Base-by-base conservation (phyloP, 2,888 invertebrate genomes). In the Rhogogaster chlorosoma region DNA sequence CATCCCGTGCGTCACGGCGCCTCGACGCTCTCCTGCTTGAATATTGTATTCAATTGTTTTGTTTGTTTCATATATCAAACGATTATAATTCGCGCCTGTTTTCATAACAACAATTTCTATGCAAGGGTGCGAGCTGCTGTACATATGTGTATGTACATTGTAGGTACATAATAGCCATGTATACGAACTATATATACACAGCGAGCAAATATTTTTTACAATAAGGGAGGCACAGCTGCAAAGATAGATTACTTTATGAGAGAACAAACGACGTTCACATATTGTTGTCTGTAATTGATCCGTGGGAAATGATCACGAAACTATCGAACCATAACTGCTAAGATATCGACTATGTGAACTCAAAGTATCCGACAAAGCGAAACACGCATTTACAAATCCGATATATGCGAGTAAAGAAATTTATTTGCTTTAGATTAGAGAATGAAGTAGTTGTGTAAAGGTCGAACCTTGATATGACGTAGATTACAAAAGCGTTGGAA, bases 1-100 rank as follows among this genome's bases (percentile, higher is more conserved):
- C 80, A 61, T 61, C 77, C 29, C 77, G 53, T 53, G 29, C n/a
- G 18, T 53, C 53, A 67, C 26, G 57, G 57, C 78, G 36, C 78
- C 57, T 53, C 78, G 78, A n/a, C 3, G 32, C 32, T 36, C n/a
- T 32, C 2, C 12, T 12, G 10, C 36, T 32, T 10, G 36, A 80
- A 32, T 22, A 57, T 12, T 26, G 61, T 61, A 36, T 57, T 64
- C 61, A 80, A 77, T 77, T 22, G 32, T 77, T 77, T 77, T 18
- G 53, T 53, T 22, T 7, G 77, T 53, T 77, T 53, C 53, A 29
- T 53, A 18, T 12, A 42, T n/a, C 38, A 18, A 67, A 32, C 32
- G 29, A 15, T 67, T 1, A 32, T 32, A 26, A 61, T 61, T 61
- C 2, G 2, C 22, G 22, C 12, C 2, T 61, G 12, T 61, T 26